Evolutionary conservation across 2,113 vertebrate species (phyloP), one percentile per base, ranked within the genome.

Genomic region (Syngnathus floridae): DNA sequence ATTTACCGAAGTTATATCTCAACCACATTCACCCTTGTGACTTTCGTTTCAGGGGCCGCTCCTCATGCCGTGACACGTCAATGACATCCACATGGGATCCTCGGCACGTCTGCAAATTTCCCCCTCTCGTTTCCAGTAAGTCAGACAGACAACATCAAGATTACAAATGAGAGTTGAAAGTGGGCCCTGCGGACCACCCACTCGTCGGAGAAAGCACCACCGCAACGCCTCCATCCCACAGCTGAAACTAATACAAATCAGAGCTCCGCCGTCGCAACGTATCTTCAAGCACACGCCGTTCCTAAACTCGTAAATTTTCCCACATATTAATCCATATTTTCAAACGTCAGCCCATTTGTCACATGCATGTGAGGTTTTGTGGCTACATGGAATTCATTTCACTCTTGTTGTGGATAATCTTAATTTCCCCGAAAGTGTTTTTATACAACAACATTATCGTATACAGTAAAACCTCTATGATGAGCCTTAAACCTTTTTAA

Each of bases 171-270:
- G 65, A 69, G 67, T 83, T 78, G 82, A 80, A 75, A 79, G 37
- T 66, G 62, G 74, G 57, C 65, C 1, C 73, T 69, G 73, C 57
- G 82, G 88, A 89, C 86, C 88, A 88, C 88, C 88, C 88, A 88
- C 84, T 81, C 72, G 68, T 69, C 73, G 75, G 75, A 35, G 19
- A 51, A 13, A 49, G 4, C 67, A 52, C 78, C 84, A 77, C 79
- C 77, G 72, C 65, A 88, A 86, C 84, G 86, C 71, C 71, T 80
- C 66, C 13, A 56, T 71, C 69, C 46, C 75, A 69, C 86, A 87
- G 73, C 87, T 89, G 86, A 86, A 88, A 85, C 69, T 81, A 87
- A 87, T 88, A 79, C 60, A 86, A 82, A 81, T 86, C 79, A 79
- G 82, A 81, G 64, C 72, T 69, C 82, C 71, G 14, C 21, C 64